Conservation (phyloP, 1,140 invertebrate species). For the Drosophila rufa region DNA sequence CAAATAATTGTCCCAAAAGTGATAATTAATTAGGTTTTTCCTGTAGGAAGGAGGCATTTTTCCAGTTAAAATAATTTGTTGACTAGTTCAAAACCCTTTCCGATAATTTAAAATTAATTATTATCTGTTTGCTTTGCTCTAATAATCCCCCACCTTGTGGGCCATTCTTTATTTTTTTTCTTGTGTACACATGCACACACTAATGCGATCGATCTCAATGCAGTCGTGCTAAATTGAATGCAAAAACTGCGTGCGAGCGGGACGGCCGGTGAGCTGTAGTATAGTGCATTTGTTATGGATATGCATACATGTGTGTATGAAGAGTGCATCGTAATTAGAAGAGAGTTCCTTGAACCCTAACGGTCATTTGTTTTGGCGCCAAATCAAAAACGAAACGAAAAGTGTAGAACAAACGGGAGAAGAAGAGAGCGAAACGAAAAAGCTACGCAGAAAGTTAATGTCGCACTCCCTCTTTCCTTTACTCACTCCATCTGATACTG, state of each 20-base stretch:
- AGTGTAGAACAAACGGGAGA: conserved; percentile 49
- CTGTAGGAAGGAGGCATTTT: not conserved
- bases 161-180: not conserved
- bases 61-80: no score
- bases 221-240: conserved; percentile 73
- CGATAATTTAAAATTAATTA: no score
- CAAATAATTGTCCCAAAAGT: not conserved
- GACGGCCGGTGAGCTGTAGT: conserved; percentile 6
- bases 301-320: conserved; percentile 21
- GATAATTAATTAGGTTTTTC: not conserved
- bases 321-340: conserved; percentile 68
- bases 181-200: conserved; percentile 25
- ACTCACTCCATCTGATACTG: conserved; percentile 10
- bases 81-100: not conserved
- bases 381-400: conserved; percentile 65
- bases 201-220: conserved; percentile 68
- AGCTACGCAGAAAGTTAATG: conserved; percentile 49
- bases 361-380: conserved; percentile 77
- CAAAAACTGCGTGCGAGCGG: conserved; percentile 29
- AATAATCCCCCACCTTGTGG: not conserved
- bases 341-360: conserved; percentile 80
- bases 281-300: conserved; percentile 64
- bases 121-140: no score
- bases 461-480: conserved; percentile 27
- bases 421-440: conserved; percentile 36